phyloP scores from a whole-genome alignment of 2,888 invertebrate species.

The Drosophila maculinotata region DNA sequence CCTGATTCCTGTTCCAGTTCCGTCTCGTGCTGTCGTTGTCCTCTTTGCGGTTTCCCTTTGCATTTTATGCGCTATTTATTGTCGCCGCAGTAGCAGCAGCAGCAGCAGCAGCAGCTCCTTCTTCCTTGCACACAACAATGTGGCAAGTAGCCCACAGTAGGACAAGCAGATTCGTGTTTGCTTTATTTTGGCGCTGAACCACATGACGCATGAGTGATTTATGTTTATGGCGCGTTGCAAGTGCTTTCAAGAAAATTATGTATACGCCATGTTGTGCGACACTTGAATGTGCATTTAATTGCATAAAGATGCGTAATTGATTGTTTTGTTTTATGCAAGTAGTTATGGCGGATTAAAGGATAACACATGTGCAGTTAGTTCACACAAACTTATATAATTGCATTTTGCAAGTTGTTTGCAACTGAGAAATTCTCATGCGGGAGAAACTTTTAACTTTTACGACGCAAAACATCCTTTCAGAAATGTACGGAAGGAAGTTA shows the following conservation, averaged over 20 bases:
- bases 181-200: slow-evolving; percentile 49
- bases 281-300: slow-evolving; percentile 66
- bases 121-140: slow-evolving; percentile 50
- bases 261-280: slow-evolving; percentile 50
- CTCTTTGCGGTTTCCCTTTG: slow-evolving; percentile 52
- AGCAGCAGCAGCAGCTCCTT: slow-evolving; percentile 33
- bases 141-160: slow-evolving; percentile 38
- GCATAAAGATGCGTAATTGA: slow-evolving; percentile 59
- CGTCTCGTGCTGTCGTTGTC: slow-evolving; percentile 20
- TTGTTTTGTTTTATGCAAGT: slow-evolving; percentile 16
- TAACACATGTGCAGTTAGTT: slow-evolving; percentile 1
- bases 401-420: neutral
- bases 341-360: slow-evolving; percentile 1
- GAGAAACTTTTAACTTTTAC: too few relatives aligned
- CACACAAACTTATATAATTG: neutral
- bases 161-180: slow-evolving; percentile 47
- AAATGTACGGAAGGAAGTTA: too few relatives aligned
- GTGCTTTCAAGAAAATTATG: slow-evolving; percentile 52
- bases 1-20: slow-evolving; percentile 4
- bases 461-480: too few relatives aligned
- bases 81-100: slow-evolving; percentile 27
- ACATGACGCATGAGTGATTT: slow-evolving; percentile 78
- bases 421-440: too few relatives aligned
- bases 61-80: slow-evolving; percentile 68
- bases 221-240: slow-evolving; percentile 52